Conservation (phyloP, 2,888 invertebrate species). For the Synanthedon tipuliformis region DNA sequence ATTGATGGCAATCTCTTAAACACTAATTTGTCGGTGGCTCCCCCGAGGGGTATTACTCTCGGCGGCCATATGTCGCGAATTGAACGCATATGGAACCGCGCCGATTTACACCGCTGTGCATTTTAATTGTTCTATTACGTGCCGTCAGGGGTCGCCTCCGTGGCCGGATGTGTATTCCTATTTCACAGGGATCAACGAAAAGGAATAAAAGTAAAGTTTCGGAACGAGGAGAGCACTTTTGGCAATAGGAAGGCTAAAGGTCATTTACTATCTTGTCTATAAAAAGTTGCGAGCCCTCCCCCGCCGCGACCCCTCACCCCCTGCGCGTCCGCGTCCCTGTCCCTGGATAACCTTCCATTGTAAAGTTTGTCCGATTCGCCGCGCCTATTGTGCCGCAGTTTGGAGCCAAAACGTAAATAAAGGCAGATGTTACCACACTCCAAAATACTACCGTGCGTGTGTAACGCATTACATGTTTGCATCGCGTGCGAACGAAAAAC, state of each 20-base stretch:
- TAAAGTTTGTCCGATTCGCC: slow-evolving; percentile 46
- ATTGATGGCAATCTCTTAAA: slow-evolving; percentile 62
- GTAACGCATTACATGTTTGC: slow-evolving; percentile 13
- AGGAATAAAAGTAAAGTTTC: background rate
- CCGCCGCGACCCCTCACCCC: slow-evolving; percentile 7
- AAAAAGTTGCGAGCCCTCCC: slow-evolving; percentile 22
- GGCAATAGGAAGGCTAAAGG: slow-evolving; percentile 25
- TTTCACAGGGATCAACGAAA: too few relatives aligned
- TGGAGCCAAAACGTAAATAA: slow-evolving; percentile 68
- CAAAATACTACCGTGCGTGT: slow-evolving; percentile 30
- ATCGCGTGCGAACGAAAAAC: slow-evolving; percentile 10
- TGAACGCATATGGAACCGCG: slow-evolving; percentile 9
- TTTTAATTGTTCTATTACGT: slow-evolving; percentile 40
- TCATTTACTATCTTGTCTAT: slow-evolving; percentile 36
- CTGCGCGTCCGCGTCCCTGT: slow-evolving; percentile 10
- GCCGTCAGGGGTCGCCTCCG: background rate
- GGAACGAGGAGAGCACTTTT: background rate
- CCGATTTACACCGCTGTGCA: slow-evolving; percentile 18
- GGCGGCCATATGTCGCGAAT: slow-evolving; percentile 54
- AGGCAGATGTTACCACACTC: slow-evolving; percentile 66
- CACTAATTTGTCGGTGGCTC: slow-evolving; percentile 47
- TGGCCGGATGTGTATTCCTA: too few relatives aligned
- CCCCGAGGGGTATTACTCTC: slow-evolving; percentile 15
- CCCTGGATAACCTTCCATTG: slow-evolving; percentile 35
- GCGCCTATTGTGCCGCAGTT: slow-evolving; percentile 59